Conservation (phyloP, 2,888 invertebrate genomes). For the Palloptera scutellata region DNA sequence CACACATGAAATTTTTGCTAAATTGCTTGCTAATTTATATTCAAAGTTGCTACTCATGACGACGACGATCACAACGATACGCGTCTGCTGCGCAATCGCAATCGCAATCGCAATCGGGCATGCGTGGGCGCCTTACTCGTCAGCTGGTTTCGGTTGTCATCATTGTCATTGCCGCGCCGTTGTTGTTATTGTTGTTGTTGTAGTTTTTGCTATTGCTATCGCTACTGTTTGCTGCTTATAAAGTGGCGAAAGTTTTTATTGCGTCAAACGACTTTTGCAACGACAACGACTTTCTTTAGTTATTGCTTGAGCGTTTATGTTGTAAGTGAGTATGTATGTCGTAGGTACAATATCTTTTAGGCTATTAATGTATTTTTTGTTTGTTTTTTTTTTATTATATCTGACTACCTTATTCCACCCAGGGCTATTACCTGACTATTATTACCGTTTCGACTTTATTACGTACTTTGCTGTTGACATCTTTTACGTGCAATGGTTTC, state of each 20-base stretch:
- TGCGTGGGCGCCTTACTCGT: slow-evolving; percentile 39
- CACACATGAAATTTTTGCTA: neutral
- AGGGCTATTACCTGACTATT: no score
- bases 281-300: neutral
- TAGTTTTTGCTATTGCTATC: neutral
- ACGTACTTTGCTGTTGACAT: no score
- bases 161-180: slow-evolving; percentile 17
- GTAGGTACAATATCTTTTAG: neutral
- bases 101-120: slow-evolving; percentile 21
- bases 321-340: neutral
- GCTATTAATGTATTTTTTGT: slow-evolving; percentile 2
- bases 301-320: neutral
- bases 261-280: neutral
- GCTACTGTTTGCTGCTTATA: slow-evolving; percentile 26
- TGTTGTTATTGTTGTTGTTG: no score
- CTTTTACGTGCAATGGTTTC: no score
- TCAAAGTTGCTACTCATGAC: neutral
- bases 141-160: slow-evolving; percentile 30
- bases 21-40: slow-evolving; percentile 15
- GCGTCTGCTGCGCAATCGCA: neutral
- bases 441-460: no score
- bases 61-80: neutral
- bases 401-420: neutral
- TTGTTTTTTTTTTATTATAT: neutral
- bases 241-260: slow-evolving; percentile 41